Percentiles rank a stretch among this genome's conserved stretches.
These are phyloP conservation scores for Enhydra lutris DNA, from an alignment of 2,113 vertebrate species.

Conservation along the genomic window DNA sequence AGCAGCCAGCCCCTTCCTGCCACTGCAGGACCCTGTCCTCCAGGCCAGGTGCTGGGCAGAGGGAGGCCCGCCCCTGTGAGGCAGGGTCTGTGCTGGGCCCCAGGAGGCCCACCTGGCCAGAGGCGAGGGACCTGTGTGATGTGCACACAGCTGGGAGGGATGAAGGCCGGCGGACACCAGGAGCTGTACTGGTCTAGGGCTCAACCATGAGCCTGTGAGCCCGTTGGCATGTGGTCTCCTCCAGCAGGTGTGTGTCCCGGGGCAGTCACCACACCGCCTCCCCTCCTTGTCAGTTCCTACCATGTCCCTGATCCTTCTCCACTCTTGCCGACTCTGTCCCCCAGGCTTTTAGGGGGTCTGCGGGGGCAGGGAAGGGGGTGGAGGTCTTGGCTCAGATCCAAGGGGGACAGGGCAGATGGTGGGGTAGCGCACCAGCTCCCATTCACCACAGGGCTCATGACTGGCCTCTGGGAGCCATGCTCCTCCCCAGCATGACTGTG, in stretches of 20 bases:
- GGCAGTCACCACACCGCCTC: too few species aligned
- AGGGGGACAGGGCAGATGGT: neutral
- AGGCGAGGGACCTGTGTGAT: neutral
- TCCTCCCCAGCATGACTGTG: neutral
- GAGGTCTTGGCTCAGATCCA: neutral
- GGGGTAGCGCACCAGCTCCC: neutral
- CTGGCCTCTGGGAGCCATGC: neutral
- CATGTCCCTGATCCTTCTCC: neutral
- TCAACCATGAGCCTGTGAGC: neutral
- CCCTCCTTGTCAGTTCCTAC: too few species aligned
- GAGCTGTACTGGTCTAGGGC: neutral
- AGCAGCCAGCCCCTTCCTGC: neutral
- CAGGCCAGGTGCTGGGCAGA: neutral
- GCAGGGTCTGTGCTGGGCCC: neutral
- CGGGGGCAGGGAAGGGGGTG: too few species aligned
- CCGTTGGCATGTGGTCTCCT: neutral
- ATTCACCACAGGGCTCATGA: neutral
- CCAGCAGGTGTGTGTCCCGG: neutral
- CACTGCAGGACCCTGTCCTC: accelerated
- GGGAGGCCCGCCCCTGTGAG: neutral
- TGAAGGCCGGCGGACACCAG: accelerated
- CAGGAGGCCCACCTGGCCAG: neutral
- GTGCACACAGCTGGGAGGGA: neutral
- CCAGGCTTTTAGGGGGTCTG: neutral
- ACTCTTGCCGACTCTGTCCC: neutral